Percentiles rank a stretch among this genome's conserved stretches.
phyloP scores from a whole-genome alignment of 35 echinoderm and acorn worm species.

The Nesometra sesokonis region DNA sequence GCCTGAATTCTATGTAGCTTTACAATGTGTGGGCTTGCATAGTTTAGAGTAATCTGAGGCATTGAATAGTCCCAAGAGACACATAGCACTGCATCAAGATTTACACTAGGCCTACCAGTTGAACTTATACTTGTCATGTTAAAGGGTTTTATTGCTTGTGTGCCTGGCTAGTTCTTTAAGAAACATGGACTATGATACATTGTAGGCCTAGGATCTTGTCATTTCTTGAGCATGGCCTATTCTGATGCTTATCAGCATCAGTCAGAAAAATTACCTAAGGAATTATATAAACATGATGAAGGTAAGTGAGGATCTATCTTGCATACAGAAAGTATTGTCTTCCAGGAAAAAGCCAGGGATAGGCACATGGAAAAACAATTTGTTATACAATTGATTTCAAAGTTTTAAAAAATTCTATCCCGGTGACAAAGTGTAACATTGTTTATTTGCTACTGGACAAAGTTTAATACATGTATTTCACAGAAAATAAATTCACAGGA shows the following conservation, averaged over 20 bases:
- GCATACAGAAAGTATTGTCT: too few relatives aligned
- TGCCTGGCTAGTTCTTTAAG: background rate
- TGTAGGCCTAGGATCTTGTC: background rate
- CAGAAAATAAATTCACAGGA: too few relatives aligned
- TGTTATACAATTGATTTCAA: too few relatives aligned
- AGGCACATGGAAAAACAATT: too few relatives aligned
- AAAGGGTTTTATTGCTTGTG: background rate
- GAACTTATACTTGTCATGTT: background rate
- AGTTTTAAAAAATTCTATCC: too few relatives aligned
- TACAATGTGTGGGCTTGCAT: background rate
- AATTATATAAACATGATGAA: background rate
- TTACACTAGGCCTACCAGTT: background rate
- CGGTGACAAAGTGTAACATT: too few relatives aligned
- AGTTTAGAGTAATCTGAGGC: background rate
- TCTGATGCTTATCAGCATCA: background rate
- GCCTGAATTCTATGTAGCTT: background rate
- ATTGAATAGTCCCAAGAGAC: background rate
- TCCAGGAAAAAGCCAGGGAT: too few relatives aligned
- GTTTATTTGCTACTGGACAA: too few relatives aligned
- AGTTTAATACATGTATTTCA: too few relatives aligned
- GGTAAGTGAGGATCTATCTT: too few relatives aligned
- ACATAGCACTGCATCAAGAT: background rate
- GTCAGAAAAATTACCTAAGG: background rate
- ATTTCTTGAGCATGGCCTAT: background rate
- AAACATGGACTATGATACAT: background rate